phyloP scores from a whole-genome alignment of 1,140 invertebrate genomes.

The Eriosoma lanigerum region DNA sequence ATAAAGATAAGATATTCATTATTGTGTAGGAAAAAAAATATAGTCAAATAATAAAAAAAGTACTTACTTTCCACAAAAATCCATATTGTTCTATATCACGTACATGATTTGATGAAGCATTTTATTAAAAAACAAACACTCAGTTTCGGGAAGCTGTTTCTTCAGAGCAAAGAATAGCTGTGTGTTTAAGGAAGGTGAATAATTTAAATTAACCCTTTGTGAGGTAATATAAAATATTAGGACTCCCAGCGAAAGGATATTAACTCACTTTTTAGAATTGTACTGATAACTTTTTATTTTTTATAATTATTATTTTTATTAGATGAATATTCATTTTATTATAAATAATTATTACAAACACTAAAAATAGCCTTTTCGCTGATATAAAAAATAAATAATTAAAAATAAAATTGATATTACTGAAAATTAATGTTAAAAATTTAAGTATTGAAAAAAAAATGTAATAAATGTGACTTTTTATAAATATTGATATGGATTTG shows the following conservation, averaged over 20 bases:
- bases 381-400: neutral
- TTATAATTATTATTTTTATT: too few relatives aligned
- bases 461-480: neutral
- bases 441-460: neutral
- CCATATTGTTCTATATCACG: too few relatives aligned
- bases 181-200: neutral
- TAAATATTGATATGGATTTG: neutral
- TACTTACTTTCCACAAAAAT: slow-evolving; percentile 13
- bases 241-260: neutral
- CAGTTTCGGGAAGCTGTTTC: neutral
- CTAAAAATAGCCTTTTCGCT: too few relatives aligned
- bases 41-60: neutral
- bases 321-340: too few relatives aligned
- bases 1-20: neutral
- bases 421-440: neutral
- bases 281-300: too few relatives aligned
- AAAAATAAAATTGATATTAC: neutral
- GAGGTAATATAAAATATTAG: neutral
- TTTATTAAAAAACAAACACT: slow-evolving; percentile 19
- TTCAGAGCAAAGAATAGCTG: slow-evolving; percentile 7
- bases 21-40: neutral
- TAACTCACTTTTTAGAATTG: too few relatives aligned
- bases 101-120: neutral
- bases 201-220: neutral
- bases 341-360: too few relatives aligned